A percentile compares a stretch with the other conserved stretches of the same genome.
These are phyloP conservation scores for Eonycteris spelaea DNA, from an alignment of 2,113 vertebrate species.

Conservation along the genomic window DNA sequence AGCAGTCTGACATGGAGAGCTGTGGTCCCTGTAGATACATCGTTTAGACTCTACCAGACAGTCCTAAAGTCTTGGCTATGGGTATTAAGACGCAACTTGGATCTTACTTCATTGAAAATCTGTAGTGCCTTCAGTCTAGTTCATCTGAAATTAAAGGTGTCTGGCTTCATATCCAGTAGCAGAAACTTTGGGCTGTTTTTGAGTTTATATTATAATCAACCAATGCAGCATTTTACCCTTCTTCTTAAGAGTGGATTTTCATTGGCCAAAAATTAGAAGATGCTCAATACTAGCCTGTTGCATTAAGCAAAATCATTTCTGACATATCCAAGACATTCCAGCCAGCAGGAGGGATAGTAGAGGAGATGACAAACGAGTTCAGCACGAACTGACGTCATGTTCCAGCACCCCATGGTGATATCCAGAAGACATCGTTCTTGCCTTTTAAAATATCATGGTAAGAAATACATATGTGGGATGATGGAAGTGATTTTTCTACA, in stretches of 20 bases:
- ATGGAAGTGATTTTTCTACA: background rate
- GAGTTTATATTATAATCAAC: background rate
- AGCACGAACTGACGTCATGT: conserved; percentile 31
- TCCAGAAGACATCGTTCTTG: background rate
- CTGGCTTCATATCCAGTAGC: background rate
- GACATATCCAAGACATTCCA: background rate
- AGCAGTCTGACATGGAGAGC: background rate
- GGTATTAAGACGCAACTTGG: background rate
- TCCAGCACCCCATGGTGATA: background rate
- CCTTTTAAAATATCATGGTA: conserved; percentile 38
- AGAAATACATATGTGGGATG: conserved; percentile 22
- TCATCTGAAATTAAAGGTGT: background rate
- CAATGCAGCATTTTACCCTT: background rate
- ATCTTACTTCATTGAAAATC: background rate
- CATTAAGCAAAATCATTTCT: conserved; percentile 43
- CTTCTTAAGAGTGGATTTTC: background rate
- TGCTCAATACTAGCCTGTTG: background rate
- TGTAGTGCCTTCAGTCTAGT: background rate
- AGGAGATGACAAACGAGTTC: background rate
- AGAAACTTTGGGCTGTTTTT: background rate
- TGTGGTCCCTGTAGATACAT: background rate
- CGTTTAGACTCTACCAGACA: background rate
- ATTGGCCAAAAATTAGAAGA: background rate
- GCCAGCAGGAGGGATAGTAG: conserved; percentile 30
- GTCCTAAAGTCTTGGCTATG: background rate